A percentile compares a stretch with the other conserved stretches of the same genome.
Evolutionary conservation across 2,888 invertebrate genomes (phyloP).

Genomic region (Falcaria lacertinaria): DNA sequence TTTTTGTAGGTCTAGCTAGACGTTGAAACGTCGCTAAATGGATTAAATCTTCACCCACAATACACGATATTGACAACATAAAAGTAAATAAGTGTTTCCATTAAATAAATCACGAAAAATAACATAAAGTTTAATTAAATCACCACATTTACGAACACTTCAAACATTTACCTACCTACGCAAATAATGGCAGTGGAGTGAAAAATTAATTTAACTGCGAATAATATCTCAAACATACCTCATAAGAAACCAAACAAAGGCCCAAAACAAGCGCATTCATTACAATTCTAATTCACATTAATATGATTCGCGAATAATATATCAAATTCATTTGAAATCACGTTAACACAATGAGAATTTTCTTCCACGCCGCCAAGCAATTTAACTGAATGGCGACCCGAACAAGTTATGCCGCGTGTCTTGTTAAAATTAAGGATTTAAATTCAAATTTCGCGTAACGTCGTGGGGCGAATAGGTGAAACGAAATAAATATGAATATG

Average conservation of each 20-base stretch:
- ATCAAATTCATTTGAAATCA: conserved; percentile 63
- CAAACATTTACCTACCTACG: no score
- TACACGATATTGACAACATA: no score
- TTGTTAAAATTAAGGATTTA: conserved; percentile 74
- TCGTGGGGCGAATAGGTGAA: conserved; percentile 69
- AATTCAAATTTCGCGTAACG: conserved; percentile 59
- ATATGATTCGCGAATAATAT: conserved; percentile 66
- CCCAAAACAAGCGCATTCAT: conserved; percentile 56
- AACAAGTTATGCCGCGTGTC: conserved; percentile 54
- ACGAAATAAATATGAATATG: conserved; percentile 80
- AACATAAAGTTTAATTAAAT: no score
- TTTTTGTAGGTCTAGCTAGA: no score
- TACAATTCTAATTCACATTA: conserved; percentile 67
- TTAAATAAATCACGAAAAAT: no score
- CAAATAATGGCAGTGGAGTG: neutral
- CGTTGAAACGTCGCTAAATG: no score
- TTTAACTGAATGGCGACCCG: conserved; percentile 40
- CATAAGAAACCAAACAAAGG: conserved; percentile 37
- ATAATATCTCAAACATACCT: neutral
- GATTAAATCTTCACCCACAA: no score
- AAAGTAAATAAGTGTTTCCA: no score
- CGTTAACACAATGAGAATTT: conserved; percentile 59
- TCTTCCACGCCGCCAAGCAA: conserved; percentile 67
- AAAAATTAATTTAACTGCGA: neutral
- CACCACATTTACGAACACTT: no score